Percentiles rank a stretch among this genome's conserved stretches.
phyloP scores from a whole-genome alignment of 2,888 invertebrate species.

The Dichetophora obliterata region DNA sequence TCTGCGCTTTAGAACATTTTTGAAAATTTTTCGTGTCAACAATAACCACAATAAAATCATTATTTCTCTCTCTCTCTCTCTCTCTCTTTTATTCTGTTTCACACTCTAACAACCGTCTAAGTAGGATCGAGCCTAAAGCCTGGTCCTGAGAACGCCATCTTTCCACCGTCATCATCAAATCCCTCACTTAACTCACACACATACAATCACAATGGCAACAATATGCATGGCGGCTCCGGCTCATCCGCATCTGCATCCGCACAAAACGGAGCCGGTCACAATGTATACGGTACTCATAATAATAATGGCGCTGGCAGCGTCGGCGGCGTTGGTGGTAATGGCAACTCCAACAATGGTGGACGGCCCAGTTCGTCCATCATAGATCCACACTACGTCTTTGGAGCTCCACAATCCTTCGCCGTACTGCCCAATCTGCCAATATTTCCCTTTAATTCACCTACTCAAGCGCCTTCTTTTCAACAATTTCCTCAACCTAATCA shows the following conservation, averaged over 20 bases:
- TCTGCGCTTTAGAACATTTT: not conserved
- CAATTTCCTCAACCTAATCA: slow-evolving; percentile 70
- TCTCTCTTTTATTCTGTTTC: slow-evolving; percentile 32
- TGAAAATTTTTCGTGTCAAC: too few species aligned
- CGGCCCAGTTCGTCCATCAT: slow-evolving; percentile 68
- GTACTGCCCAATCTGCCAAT: slow-evolving; percentile 67
- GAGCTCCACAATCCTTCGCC: slow-evolving; percentile 66
- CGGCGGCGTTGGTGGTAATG: slow-evolving; percentile 46
- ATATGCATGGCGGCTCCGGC: slow-evolving; percentile 42
- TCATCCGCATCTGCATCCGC: slow-evolving; percentile 35
- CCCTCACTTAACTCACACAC: slow-evolving; percentile 65
- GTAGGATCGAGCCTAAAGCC: slow-evolving; percentile 69
- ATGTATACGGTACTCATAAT: slow-evolving; percentile 42
- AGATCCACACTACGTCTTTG: slow-evolving; percentile 69
- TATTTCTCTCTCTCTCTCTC: slow-evolving; percentile 35
- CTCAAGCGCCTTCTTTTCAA: slow-evolving; percentile 67
- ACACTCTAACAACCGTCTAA: slow-evolving; percentile 25
- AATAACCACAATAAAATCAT: not conserved
- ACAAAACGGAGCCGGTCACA: slow-evolving; percentile 37
- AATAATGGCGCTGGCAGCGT: slow-evolving; percentile 46
- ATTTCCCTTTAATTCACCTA: slow-evolving; percentile 67
- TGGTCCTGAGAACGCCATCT: slow-evolving; percentile 65
- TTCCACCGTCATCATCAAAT: slow-evolving; percentile 63
- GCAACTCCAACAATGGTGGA: slow-evolving; percentile 46
- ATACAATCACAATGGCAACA: slow-evolving; percentile 56